These are phyloP conservation scores for Musca vetustissima DNA, from an alignment of 1,140 invertebrate species.

Conservation along the genomic window DNA sequence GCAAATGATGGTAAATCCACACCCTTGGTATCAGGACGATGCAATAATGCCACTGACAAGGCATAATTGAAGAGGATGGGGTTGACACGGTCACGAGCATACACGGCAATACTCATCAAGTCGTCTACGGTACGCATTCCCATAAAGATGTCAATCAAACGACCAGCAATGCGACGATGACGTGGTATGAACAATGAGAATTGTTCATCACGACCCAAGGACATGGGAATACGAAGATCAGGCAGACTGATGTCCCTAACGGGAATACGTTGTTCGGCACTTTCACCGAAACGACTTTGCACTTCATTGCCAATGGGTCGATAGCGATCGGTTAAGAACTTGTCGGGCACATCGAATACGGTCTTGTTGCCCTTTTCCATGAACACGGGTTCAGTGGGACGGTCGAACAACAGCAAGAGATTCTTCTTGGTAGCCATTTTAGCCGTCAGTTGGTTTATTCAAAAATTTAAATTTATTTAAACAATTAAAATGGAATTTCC, in stretches of 20 bases:
- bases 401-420: constrained; percentile 68
- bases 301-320: constrained; percentile 58
- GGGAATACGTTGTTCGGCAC: constrained; percentile 59
- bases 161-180: constrained; percentile 68
- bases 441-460: no score
- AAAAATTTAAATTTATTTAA: no score
- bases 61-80: constrained; percentile 78
- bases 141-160: constrained; percentile 73
- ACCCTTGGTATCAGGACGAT: constrained; percentile 73
- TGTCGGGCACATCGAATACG: constrained; percentile 67
- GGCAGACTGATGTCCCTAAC: constrained; percentile 70
- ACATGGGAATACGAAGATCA: constrained; percentile 66
- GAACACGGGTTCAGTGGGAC: constrained; percentile 74
- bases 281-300: constrained; percentile 61
- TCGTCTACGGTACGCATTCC: constrained; percentile 73
- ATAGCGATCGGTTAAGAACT: constrained; percentile 66
- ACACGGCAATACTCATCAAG: constrained; percentile 69
- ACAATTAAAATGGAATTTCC: no score
- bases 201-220: constrained; percentile 66
- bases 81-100: constrained; percentile 73
- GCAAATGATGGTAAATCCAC: constrained; percentile 69
- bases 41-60: constrained; percentile 72
- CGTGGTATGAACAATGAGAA: constrained; percentile 77
- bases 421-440: constrained; percentile 55
- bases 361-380: constrained; percentile 67